These are phyloP conservation scores for Oenanthe melanoleuca DNA, from an alignment of 2,113 vertebrate genomes.

Conservation along the genomic window DNA sequence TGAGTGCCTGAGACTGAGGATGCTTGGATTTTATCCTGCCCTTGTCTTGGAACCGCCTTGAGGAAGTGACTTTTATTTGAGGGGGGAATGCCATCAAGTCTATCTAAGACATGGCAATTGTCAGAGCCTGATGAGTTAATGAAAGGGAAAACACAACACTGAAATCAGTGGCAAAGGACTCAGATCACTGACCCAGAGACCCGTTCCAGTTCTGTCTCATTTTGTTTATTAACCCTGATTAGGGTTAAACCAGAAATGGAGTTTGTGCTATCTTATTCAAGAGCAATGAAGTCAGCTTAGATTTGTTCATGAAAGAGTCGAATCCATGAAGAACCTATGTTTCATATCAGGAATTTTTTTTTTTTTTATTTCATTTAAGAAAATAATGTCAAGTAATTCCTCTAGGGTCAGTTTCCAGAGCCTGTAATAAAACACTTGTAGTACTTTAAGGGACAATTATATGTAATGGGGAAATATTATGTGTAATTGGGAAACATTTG, in stretches of 20 bases:
- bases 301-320: background rate
- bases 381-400: background rate
- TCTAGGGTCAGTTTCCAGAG: background rate
- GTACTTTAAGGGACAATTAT: background rate
- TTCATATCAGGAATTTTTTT: background rate
- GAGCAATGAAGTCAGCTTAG: background rate
- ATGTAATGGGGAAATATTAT: background rate
- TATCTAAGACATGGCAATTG: background rate
- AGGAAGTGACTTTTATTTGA: conserved; percentile 12
- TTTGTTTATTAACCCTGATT: conserved; percentile 15
- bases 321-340: background rate
- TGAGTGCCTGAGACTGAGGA: background rate
- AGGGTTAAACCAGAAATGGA: background rate
- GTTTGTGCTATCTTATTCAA: background rate
- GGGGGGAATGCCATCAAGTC: background rate
- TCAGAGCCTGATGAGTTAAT: conserved; percentile 28
- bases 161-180: background rate
- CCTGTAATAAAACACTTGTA: background rate
- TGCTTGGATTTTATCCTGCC: background rate
- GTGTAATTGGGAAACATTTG: background rate
- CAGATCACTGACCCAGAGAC: background rate
- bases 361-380: background rate
- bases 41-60: background rate
- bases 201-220: background rate
- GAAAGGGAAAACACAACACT: conserved; percentile 2